Evolutionary conservation across 2,888 invertebrate species (phyloP), one percentile per base, ranked within the genome.

Genomic region (Phoronis australis): DNA sequence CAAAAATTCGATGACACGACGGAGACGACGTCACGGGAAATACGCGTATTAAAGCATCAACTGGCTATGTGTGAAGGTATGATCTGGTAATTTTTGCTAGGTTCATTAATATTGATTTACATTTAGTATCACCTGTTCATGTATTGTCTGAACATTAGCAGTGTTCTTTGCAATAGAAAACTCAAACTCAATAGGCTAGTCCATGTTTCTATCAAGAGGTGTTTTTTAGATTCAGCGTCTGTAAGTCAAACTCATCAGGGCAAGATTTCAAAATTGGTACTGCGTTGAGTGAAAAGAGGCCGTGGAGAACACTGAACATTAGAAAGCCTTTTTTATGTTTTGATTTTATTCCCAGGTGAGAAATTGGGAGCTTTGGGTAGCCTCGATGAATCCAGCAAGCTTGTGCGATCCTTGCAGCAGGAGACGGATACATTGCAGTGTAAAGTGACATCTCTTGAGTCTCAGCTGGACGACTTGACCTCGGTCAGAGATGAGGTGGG

Each of bases 21-120:
- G 37, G 57, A 66, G 24, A 69, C 68, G 21, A 50, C 59, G 1
- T 62, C 58, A n/a, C 48, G 69, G 37, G 73, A 74, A 48, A 59
- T 65, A 2, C 50, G 73, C 23, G 65, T 68, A 24, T 53, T 72
- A 35, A 73, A 72, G 52, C 74, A 74, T 54, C 64, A 69, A 45
- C 59, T 72, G 20, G 64, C 68, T 4, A 58, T 71, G 5, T 59
- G 66, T 18, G 61, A 64, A 55, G 71, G 71, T 71, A 51, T n/a
- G n/a, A n/a, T n/a, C n/a, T n/a, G n/a, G n/a, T n/a, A n/a, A n/a
- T n/a, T n/a, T n/a, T n/a, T n/a, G n/a, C n/a, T n/a, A n/a, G n/a
- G n/a, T n/a, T n/a, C n/a, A n/a, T n/a, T n/a, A n/a, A n/a, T n/a
- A n/a, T n/a, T n/a, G n/a, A n/a, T n/a, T n/a, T n/a, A n/a, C n/a